Conservation (phyloP, 2,888 invertebrate genomes). For the Perdita meconis region DNA sequence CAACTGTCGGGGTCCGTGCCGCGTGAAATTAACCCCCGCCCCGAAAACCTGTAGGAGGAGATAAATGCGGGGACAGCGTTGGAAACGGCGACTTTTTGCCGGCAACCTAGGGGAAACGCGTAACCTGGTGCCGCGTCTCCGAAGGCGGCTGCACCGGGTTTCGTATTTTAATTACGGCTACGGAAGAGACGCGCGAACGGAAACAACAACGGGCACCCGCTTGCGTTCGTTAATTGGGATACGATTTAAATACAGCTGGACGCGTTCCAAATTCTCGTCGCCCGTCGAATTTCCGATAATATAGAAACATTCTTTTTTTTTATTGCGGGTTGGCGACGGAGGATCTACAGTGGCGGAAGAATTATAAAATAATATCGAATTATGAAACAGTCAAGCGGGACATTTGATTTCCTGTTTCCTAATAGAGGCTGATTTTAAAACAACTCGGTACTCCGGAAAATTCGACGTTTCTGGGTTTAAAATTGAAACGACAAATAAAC, state of each 20-base stretch:
- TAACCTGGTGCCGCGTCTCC: constrained; percentile 7
- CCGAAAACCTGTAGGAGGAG: constrained; percentile 56
- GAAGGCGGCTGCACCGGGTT: background rate
- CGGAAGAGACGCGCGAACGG: constrained; percentile 8
- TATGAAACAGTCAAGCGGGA: no score
- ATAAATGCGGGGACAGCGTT: constrained; percentile 43
- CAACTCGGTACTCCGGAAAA: no score
- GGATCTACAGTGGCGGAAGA: background rate
- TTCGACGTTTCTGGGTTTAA: no score
- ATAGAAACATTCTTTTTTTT: background rate
- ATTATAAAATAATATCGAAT: no score
- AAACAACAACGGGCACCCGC: constrained; percentile 12
- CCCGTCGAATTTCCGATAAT: background rate
- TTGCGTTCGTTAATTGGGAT: constrained; percentile 31
- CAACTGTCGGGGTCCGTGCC: constrained; percentile 64
- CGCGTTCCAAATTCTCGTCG: background rate
- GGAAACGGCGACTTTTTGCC: constrained; percentile 40
- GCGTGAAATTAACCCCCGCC: constrained; percentile 76
- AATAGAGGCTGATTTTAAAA: no score
- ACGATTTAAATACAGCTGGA: constrained; percentile 36
- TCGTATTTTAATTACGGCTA: constrained; percentile 49
- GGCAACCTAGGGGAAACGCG: constrained; percentile 1
- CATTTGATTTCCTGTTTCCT: no score
- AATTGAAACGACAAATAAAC: no score
- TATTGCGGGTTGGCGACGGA: no score